Conservation (phyloP, 2,888 invertebrate species). For the Acleris emargana region DNA sequence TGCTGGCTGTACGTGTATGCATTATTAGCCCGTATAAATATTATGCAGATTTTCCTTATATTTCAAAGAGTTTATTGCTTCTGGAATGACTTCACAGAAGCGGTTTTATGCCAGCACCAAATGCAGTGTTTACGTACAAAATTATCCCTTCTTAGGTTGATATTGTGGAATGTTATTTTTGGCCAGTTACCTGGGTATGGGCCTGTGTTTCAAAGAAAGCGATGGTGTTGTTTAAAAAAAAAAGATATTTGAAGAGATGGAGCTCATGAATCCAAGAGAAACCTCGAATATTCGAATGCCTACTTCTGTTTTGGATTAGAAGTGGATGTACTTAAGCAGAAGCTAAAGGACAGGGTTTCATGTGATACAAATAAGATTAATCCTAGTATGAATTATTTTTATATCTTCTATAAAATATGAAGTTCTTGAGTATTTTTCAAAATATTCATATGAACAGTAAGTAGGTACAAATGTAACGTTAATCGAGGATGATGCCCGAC, state of each 20-base stretch:
- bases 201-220: not conserved
- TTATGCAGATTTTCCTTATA: conserved; percentile 23
- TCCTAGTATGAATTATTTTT: too few relatives aligned
- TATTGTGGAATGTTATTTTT: conserved; percentile 16
- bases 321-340: too few relatives aligned
- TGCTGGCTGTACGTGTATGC: not conserved
- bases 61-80: conserved; percentile 5
- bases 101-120: conserved; percentile 5
- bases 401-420: too few relatives aligned
- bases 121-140: conserved; percentile 6
- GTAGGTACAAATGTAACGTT: conserved; percentile 48
- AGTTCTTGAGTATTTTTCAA: not conserved
- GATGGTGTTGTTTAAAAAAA: not conserved
- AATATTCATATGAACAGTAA: conserved; percentile 17
- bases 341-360: too few relatives aligned
- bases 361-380: too few relatives aligned
- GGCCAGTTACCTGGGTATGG: conserved; percentile 1
- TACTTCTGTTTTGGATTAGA: too few relatives aligned
- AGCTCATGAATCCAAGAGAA: too few relatives aligned
- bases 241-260: too few relatives aligned
- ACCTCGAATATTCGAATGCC: too few relatives aligned
- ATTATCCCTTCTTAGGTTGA: conserved; percentile 10
- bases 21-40: conserved; percentile 6
- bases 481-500: conserved; percentile 61
- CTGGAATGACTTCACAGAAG: conserved; percentile 7